Evolutionary conservation across 1,140 invertebrate species (phyloP).

Genomic region (Pseudobourletiella spinata): DNA sequence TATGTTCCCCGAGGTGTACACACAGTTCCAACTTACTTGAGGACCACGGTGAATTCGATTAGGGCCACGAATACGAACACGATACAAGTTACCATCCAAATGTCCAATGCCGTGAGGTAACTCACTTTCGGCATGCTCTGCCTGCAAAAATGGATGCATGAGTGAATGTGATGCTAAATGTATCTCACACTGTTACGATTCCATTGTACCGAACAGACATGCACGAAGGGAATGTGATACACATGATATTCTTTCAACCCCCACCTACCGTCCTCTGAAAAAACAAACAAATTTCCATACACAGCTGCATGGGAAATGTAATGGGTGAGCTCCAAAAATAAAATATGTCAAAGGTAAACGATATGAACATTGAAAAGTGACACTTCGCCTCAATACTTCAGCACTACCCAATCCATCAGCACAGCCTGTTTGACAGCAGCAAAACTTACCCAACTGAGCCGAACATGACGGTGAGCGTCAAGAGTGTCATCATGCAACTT

Average conservation of each 20-base stretch:
- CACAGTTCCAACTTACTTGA: slow-evolving; percentile 36
- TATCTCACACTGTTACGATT: neutral
- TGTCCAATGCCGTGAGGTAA: slow-evolving; percentile 58
- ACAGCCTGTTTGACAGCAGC: too few relatives aligned
- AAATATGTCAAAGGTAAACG: neutral
- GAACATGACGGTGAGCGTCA: slow-evolving; percentile 54
- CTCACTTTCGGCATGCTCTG: slow-evolving; percentile 53
- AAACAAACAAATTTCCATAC: neutral
- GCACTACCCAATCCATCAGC: too few relatives aligned
- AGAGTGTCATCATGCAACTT: slow-evolving; percentile 50
- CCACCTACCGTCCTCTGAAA: neutral
- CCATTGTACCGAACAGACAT: neutral
- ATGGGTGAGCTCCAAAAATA: neutral
- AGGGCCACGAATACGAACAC: slow-evolving; percentile 61
- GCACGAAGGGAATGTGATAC: neutral
- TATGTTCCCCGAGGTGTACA: neutral
- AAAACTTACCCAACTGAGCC: slow-evolving; percentile 50
- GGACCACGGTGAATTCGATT: slow-evolving; percentile 60
- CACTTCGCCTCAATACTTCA: too few relatives aligned
- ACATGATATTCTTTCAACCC: neutral
- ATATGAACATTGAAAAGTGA: neutral
- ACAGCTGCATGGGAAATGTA: neutral
- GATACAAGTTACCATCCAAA: slow-evolving; percentile 61
- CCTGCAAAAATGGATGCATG: slow-evolving; percentile 39
- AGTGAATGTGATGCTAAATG: neutral